These are phyloP conservation scores for Calameuta filiformis DNA, from an alignment of 2,888 invertebrate species.

Conservation along the genomic window DNA sequence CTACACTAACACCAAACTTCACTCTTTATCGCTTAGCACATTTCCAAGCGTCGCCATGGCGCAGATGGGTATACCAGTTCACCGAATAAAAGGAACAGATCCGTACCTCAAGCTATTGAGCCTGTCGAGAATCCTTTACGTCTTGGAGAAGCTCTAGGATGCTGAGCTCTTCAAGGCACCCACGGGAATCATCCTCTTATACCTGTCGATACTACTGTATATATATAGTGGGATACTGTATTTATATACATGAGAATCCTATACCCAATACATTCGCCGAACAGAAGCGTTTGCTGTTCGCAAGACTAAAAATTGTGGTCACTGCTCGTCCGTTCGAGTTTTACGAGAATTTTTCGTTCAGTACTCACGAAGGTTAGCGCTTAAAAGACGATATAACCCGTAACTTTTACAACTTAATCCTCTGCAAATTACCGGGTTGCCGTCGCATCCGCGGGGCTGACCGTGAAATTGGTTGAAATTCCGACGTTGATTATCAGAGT, in stretches of 20 bases:
- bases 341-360: not conserved
- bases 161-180: not conserved
- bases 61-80: not conserved
- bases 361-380: not conserved
- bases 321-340: not conserved
- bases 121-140: not conserved
- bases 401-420: constrained; percentile 26
- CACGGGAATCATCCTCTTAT: not conserved
- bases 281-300: not conserved
- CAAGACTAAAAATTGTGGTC: not conserved
- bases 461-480: not conserved
- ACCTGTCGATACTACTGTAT: not conserved
- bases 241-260: not conserved
- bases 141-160: not conserved
- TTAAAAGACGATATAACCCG: not conserved
- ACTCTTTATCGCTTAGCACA: not conserved
- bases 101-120: not conserved
- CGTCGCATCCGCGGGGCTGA: not conserved
- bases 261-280: not conserved
- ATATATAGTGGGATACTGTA: not conserved
- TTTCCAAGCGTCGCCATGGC: not conserved
- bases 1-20: not conserved
- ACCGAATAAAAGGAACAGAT: not conserved
- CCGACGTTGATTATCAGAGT: not conserved
- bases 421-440: constrained; percentile 12